Evolutionary conservation across 2,888 invertebrate genomes (phyloP).

Genomic region (Caradrina clavipalpis): DNA sequence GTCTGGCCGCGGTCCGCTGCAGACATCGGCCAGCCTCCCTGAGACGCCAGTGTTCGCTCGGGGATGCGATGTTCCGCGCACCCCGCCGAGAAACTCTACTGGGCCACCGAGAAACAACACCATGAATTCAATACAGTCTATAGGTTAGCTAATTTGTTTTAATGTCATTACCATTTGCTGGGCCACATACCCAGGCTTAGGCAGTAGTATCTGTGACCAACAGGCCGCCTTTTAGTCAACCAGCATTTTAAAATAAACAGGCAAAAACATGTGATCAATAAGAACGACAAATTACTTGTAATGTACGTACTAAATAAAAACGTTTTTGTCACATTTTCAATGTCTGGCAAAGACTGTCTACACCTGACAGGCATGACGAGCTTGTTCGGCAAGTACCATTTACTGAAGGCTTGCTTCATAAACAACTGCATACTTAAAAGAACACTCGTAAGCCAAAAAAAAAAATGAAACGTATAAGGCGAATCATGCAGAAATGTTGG

Average conservation of each 20-base stretch:
- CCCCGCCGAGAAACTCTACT: conserved; percentile 94
- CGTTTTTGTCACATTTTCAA: background rate
- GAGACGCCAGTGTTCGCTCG: conserved; percentile 97
- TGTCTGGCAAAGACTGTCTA: background rate
- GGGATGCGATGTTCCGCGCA: conserved; percentile 96
- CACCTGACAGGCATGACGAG: background rate
- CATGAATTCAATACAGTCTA: conserved; percentile 91
- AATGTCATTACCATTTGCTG: background rate
- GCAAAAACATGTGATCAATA: no score
- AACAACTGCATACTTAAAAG: background rate
- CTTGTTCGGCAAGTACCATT: no score
- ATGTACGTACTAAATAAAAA: background rate
- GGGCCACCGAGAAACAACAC: conserved; percentile 92
- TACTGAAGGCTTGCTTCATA: background rate
- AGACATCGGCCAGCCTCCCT: conserved; percentile 96
- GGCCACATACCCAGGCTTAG: no score
- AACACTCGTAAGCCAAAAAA: background rate
- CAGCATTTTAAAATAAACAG: no score
- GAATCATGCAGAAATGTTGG: background rate
- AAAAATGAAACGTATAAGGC: no score
- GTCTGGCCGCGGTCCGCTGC: conserved; percentile 92
- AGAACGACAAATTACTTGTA: no score
- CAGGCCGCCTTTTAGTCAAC: no score
- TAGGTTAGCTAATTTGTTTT: conserved; percentile 75
- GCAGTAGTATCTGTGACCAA: no score